Percentiles rank a stretch among this genome's conserved stretches.
Conservation (phyloP, 2,113 vertebrate genomes). For the Campylorhamphus procurvoides region DNA sequence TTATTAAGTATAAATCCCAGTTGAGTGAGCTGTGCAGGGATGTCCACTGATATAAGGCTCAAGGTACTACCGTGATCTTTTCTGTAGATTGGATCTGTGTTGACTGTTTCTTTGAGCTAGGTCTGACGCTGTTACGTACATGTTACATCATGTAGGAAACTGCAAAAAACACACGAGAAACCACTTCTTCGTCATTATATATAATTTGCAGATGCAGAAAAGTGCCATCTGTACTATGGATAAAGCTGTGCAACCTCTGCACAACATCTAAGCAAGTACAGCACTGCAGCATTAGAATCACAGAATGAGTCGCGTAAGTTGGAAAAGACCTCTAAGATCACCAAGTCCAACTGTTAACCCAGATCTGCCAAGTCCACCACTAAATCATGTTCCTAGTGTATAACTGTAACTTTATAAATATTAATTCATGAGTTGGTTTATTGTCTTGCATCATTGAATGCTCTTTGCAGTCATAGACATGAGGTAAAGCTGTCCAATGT, state of each 20-base stretch:
- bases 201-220: not conserved
- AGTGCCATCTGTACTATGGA: not conserved
- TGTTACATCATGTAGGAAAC: not conserved
- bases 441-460: not conserved
- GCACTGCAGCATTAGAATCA: not conserved
- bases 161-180: not conserved
- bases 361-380: not conserved
- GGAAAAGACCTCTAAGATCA: not conserved
- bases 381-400: not conserved
- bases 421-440: not conserved
- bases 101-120: not conserved
- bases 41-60: not conserved
- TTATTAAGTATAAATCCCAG: not conserved
- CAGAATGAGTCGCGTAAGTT: not conserved
- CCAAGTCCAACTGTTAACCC: not conserved
- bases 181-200: not conserved
- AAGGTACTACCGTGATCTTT: not conserved
- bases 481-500: not conserved
- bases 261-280: not conserved
- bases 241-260: not conserved
- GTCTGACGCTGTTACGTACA: accelerated
- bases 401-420: not conserved
- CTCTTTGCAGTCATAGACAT: not conserved
- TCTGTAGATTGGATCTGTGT: not conserved
- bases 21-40: not conserved